Percentiles rank a stretch among this genome's conserved stretches.
Conservation (phyloP, 2,888 invertebrate genomes). For the Pammene fasciana region DNA sequence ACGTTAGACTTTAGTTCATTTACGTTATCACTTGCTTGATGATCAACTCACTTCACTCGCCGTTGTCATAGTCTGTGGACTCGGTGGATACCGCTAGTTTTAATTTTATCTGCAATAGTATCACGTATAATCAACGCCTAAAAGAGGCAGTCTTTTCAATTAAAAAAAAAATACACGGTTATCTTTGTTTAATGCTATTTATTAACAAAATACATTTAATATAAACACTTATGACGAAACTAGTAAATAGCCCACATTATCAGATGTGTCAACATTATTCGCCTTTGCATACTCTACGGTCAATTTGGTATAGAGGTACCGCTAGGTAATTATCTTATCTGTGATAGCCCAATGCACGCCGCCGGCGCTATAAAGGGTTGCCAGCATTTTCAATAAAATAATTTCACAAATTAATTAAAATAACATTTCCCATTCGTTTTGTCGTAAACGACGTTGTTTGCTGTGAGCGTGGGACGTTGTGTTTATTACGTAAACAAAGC, state of each 20-base stretch:
- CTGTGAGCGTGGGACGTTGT: conserved; percentile 17
- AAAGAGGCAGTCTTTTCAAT: too few species aligned
- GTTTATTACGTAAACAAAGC: conserved; percentile 23
- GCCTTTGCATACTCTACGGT: neutral
- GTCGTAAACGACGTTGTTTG: neutral
- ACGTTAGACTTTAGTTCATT: conserved; percentile 2
- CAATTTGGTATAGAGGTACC: neutral
- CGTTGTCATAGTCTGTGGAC: conserved; percentile 9
- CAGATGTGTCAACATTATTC: conserved; percentile 9
- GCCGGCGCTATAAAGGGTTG: conserved; percentile 35
- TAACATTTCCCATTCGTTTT: conserved; percentile 22
- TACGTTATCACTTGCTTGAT: conserved; percentile 14
- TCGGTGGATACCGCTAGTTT: neutral
- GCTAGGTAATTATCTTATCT: conserved; percentile 37
- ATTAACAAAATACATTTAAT: neutral
- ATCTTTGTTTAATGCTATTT: neutral
- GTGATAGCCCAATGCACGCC: conserved; percentile 32
- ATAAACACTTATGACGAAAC: neutral
- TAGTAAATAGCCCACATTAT: neutral
- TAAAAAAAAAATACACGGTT: neutral
- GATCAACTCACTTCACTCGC: conserved; percentile 12
- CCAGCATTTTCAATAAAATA: conserved; percentile 27
- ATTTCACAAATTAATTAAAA: conserved; percentile 23
- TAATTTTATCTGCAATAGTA: neutral
- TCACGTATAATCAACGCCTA: neutral